Percentiles rank a stretch among this genome's conserved stretches.
Evolutionary conservation across 2,113 vertebrate genomes (phyloP).

Genomic region (Psilopsiagon aymara): DNA sequence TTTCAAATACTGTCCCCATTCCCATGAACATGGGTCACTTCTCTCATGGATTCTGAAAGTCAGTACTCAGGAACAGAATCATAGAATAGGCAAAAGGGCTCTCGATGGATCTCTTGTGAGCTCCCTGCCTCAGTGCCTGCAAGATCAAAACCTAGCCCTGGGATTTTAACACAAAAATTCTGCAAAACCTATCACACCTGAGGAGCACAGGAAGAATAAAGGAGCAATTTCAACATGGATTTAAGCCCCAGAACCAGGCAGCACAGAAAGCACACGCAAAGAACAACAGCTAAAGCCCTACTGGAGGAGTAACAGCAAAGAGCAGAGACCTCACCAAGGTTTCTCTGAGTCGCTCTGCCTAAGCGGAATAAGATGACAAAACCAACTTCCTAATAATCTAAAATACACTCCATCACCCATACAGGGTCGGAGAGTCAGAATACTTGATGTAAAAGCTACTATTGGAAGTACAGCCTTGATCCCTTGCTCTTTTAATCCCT

Average conservation of each 20-base stretch:
- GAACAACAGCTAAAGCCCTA: neutral
- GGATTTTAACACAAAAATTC: neutral
- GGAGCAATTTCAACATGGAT: neutral
- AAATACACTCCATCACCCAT: neutral
- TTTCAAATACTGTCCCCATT: neutral
- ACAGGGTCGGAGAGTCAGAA: neutral
- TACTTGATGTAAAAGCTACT: neutral
- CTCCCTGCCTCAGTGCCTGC: accelerated
- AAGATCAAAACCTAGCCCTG: neutral
- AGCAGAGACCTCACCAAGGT: neutral
- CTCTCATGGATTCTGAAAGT: neutral
- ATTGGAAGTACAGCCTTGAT: neutral
- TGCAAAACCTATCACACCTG: neutral
- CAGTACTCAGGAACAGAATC: neutral
- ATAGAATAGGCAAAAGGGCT: neutral
- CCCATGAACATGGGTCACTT: neutral
- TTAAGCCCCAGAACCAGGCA: neutral
- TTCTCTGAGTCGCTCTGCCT: neutral
- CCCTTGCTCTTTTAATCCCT: neutral
- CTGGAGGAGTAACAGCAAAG: neutral
- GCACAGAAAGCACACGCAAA: neutral
- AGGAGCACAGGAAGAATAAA: neutral
- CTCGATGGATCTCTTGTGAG: neutral
- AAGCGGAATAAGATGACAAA: accelerated
- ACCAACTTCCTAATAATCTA: neutral